Percentiles rank a stretch among this genome's conserved stretches.
phyloP scores from a whole-genome alignment of 2,113 vertebrate species.

The Orycteropus afer region DNA sequence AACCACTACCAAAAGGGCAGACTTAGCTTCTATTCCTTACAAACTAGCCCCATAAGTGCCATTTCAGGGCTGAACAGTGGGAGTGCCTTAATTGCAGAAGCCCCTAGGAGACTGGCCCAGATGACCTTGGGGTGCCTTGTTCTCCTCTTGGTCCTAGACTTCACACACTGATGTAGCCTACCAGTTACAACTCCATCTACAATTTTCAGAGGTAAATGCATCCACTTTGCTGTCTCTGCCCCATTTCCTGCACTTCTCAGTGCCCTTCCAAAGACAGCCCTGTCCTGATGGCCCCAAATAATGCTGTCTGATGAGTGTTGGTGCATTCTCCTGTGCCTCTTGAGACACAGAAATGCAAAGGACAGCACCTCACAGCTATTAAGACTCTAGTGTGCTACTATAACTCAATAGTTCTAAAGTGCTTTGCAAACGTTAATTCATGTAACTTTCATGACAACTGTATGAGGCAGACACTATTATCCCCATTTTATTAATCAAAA shows the following conservation, averaged over 20 bases:
- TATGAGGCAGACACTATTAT: neutral
- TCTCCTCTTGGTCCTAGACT: neutral
- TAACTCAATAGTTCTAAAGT: neutral
- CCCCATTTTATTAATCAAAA: constrained; percentile 45
- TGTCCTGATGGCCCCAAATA: neutral
- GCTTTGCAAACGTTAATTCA: neutral
- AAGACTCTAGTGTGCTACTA: neutral
- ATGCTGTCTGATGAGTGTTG: neutral
- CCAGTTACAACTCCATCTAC: neutral
- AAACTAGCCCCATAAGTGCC: neutral
- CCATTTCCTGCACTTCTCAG: neutral
- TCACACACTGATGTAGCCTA: neutral
- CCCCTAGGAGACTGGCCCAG: neutral
- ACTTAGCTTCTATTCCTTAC: neutral
- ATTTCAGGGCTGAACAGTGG: neutral
- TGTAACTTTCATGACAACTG: neutral
- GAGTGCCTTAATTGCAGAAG: neutral
- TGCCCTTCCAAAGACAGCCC: neutral
- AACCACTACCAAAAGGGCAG: neutral
- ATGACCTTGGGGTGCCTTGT: neutral
- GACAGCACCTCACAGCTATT: neutral
- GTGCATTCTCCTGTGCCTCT: neutral
- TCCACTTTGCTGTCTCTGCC: neutral
- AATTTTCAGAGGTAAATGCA: neutral
- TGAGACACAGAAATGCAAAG: neutral